phyloP scores from a whole-genome alignment of 2,888 invertebrate species.

The Amblyjoppa proteus region DNA sequence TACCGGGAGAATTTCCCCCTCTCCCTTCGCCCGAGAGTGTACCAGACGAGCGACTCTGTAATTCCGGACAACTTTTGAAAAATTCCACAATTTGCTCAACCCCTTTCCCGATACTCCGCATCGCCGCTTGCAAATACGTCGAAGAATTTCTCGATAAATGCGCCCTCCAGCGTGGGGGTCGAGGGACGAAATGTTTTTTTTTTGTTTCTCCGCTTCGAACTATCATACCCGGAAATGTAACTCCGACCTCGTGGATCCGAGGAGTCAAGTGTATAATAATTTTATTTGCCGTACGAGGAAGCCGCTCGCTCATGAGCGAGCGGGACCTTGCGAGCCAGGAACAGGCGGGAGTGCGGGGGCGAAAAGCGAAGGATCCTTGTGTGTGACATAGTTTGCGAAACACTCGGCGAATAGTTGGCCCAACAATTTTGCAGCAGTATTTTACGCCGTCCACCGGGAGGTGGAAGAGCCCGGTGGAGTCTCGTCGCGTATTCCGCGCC shows the following conservation, averaged over 20 bases:
- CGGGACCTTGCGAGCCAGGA: not conserved
- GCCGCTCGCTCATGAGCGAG: not conserved
- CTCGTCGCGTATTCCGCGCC: constrained; percentile 57
- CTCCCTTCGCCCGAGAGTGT: not conserved
- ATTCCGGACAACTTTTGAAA: constrained; percentile 44
- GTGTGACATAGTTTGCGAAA: constrained; percentile 78
- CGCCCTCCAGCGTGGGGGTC: not conserved
- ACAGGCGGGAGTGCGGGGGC: not conserved
- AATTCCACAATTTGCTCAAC: constrained; percentile 48
- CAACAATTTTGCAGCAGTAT: constrained; percentile 79
- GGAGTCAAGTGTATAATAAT: not conserved
- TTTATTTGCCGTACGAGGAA: constrained; percentile 8
- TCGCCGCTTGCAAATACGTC: constrained; percentile 1
- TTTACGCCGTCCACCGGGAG: constrained; percentile 66
- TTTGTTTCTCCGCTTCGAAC: not conserved
- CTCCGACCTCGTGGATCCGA: not conserved
- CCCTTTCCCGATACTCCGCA: not conserved
- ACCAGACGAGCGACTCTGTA: constrained; percentile 12
- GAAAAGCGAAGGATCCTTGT: constrained; percentile 34
- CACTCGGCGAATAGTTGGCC: constrained; percentile 77
- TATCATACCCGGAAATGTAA: not conserved
- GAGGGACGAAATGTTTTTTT: not conserved
- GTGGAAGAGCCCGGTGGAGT: constrained; percentile 52
- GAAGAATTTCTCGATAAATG: constrained; percentile 60
- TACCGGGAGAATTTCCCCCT: constrained; percentile 25